Evolutionary conservation across 2,888 invertebrate species (phyloP).

Genomic region (Hedychridium roseum): DNA sequence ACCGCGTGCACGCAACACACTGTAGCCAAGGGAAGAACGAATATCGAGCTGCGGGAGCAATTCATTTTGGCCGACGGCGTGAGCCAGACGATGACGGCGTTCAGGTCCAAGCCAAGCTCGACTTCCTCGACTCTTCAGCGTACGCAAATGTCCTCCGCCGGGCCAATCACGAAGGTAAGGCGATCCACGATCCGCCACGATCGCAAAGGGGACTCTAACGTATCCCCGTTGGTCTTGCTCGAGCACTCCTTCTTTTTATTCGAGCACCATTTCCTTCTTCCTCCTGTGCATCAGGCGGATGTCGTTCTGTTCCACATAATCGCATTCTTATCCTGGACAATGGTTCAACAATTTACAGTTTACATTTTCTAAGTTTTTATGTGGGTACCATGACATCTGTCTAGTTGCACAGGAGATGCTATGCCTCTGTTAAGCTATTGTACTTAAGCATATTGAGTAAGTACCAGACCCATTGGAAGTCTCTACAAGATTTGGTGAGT

Average conservation of each 20-base stretch:
- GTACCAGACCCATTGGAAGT: too few relatives aligned
- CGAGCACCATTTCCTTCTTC: too few relatives aligned
- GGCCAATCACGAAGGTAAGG: constrained; percentile 95
- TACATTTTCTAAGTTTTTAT: too few relatives aligned
- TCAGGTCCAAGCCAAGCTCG: constrained; percentile 93
- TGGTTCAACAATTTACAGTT: too few relatives aligned
- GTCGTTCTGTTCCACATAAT: too few relatives aligned
- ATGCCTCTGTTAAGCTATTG: too few relatives aligned
- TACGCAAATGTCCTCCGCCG: constrained; percentile 73
- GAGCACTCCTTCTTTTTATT: not conserved
- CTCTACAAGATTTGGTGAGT: too few relatives aligned
- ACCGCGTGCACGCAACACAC: constrained; percentile 65
- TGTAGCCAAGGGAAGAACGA: constrained; percentile 99
- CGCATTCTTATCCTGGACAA: too few relatives aligned
- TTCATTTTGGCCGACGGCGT: constrained; percentile 99
- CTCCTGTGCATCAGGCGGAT: too few relatives aligned
- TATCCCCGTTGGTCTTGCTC: constrained; percentile 12
- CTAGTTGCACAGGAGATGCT: too few relatives aligned
- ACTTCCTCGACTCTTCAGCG: constrained; percentile 74
- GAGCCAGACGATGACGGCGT: constrained; percentile 98
- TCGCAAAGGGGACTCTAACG: constrained; percentile 3
- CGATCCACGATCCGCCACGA: constrained; percentile 3
- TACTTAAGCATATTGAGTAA: too few relatives aligned
- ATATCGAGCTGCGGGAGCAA: constrained; percentile 98
- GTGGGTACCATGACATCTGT: too few relatives aligned